Conservation (phyloP, 2,113 vertebrate genomes). For the Catagonus wagneri region DNA sequence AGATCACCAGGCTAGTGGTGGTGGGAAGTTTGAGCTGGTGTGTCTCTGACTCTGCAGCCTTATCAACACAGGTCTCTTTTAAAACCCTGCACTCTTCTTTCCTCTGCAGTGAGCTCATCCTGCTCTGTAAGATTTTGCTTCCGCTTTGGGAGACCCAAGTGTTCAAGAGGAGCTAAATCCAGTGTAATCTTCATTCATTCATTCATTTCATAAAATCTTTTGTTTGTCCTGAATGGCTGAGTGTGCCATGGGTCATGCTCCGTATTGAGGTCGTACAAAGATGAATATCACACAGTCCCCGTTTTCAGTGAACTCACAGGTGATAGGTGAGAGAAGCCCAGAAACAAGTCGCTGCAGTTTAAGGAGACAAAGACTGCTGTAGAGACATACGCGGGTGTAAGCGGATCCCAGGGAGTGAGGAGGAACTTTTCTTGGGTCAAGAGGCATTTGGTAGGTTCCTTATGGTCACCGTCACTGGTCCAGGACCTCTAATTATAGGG, state of each 20-base stretch:
- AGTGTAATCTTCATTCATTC: background rate
- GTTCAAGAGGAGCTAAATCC: background rate
- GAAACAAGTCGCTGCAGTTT: fast-evolving
- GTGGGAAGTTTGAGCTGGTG: background rate
- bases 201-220: background rate
- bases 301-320: background rate
- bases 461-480: background rate
- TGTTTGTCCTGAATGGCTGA: background rate
- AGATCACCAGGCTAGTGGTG: background rate
- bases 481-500: no score
- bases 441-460: background rate
- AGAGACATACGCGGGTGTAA: background rate
- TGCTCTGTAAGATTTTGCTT: background rate
- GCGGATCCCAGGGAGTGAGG: background rate
- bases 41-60: background rate
- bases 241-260: background rate
- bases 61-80: background rate
- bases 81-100: background rate
- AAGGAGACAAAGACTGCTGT: background rate
- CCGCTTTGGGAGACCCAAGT: background rate
- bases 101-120: background rate
- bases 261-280: background rate
- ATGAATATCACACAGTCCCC: no score
- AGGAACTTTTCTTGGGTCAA: background rate
- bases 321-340: background rate